Base-by-base conservation (phyloP, 2,888 invertebrate species). In the Agrilus mali region DNA sequence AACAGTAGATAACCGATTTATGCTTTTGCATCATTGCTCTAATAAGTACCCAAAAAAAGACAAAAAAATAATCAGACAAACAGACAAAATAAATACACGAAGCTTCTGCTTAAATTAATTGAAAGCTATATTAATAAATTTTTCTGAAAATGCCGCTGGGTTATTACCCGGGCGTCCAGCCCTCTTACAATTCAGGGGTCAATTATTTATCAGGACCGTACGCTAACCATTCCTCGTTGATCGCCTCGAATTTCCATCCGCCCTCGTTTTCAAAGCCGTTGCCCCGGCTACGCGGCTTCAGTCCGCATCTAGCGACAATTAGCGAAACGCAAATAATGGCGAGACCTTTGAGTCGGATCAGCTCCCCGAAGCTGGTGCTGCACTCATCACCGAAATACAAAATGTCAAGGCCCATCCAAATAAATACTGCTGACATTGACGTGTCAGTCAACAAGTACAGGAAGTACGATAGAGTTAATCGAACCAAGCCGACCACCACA, bases 401-500 rank as follows among this genome's bases (percentile, higher is more conserved):
- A 43, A 60, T 72, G 2, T 67, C 77, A 2, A 75, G 81, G 41
- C 85, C 86, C 2, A 78, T 82, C 40, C 75, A 79, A 51, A 84
- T 87, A 49, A 86, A 87, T 62, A 87, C 88, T 3, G 85, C 86
- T 27, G 86, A 87, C 60, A 89, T 89, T 51, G 88, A 89, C 61
- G 87, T 89, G 0, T 83, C 86, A 1, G 75, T 76, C 48, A 74
- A 80, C 48, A 74, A 72, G 54, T 82, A 79, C 56, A 66, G 68
- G 33, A 63, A 60, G 45, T 61, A 56, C 45, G 59, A 68, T 50
- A 65, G 66, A 61, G 48, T 55, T 46, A 36, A 33, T 14, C 8
- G 31, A 33, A 14, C 40, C 13, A 37, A 33, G 13, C 12, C 46
- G 42, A 40, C 44, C 45, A 32, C 45, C 52, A 27, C 54, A 47